Conservation (phyloP, 1,140 invertebrate genomes). For the Mamestra configurata region DNA sequence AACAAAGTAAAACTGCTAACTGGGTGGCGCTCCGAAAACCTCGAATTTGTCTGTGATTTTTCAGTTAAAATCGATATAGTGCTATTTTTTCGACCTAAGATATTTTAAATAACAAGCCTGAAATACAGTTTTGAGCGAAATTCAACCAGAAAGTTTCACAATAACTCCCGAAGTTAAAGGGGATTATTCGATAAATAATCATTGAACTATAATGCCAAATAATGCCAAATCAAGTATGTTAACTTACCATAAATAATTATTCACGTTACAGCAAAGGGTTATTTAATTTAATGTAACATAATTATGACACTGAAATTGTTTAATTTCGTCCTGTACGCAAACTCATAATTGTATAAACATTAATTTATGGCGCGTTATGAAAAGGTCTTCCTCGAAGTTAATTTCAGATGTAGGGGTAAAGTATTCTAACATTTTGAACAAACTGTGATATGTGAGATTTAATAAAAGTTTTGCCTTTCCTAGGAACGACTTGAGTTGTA, state of each 20-base stretch:
- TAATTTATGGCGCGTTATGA: neutral
- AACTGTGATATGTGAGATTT: constrained; percentile 25
- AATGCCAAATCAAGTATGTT: neutral
- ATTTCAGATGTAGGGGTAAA: neutral
- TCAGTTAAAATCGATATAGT: no score
- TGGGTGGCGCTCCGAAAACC: no score
- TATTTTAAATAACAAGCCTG: no score
- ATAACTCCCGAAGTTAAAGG: no score
- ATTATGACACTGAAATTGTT: neutral
- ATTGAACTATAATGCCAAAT: neutral
- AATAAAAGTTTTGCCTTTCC: constrained; percentile 2
- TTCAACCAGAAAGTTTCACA: no score
- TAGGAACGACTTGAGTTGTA: neutral
- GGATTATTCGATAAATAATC: no score
- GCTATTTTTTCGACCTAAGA: no score
- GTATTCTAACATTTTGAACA: neutral
- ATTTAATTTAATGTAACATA: constrained; percentile 5
- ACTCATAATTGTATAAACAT: constrained; percentile 18
- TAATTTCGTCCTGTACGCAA: neutral
- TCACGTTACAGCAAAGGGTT: neutral
- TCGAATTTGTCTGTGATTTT: no score
- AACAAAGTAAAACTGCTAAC: no score
- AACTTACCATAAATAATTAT: neutral
- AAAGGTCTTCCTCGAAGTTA: neutral
- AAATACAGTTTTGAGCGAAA: no score